Evolutionary conservation across 2,797 vertebrate species (phyloP).

Genomic region (Siniperca obscura): DNA sequence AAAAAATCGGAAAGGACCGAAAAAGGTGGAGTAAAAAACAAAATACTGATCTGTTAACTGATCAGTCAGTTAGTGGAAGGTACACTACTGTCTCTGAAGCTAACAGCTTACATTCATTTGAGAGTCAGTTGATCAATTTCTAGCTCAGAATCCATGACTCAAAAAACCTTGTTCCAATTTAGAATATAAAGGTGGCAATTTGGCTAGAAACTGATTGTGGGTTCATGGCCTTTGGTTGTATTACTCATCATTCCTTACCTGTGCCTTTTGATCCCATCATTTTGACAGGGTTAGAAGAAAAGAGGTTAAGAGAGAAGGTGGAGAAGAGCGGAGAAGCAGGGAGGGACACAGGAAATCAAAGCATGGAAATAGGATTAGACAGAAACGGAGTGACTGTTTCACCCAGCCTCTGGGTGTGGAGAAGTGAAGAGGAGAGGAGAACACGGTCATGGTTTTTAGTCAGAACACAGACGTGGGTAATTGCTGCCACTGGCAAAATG

Average conservation of each 20-base stretch:
- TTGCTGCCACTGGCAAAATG: constrained; percentile 69
- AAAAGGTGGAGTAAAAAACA: background rate
- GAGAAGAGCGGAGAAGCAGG: constrained; percentile 35
- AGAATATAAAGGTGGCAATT: constrained; percentile 22
- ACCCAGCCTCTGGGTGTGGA: constrained; percentile 66
- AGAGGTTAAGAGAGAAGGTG: constrained; percentile 42
- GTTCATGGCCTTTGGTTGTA: constrained; percentile 41
- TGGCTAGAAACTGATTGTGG: constrained; percentile 21
- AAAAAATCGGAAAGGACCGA: background rate
- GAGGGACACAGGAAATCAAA: constrained; percentile 69
- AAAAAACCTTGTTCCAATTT: constrained; percentile 31
- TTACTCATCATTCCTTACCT: constrained; percentile 52
- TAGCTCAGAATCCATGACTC: constrained; percentile 6
- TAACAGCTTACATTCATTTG: background rate
- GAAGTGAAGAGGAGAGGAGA: constrained; percentile 58
- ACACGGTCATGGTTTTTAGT: constrained; percentile 69
- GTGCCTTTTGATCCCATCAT: constrained; percentile 57
- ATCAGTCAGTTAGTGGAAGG: background rate
- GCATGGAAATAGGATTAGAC: constrained; percentile 77
- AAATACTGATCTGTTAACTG: background rate
- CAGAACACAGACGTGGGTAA: constrained; percentile 75
- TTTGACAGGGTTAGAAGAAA: constrained; percentile 43
- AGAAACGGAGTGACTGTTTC: constrained; percentile 64
- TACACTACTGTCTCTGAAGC: background rate
- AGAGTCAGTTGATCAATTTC: constrained; percentile 27